Evolutionary conservation across 2,113 vertebrate genomes (phyloP).

Genomic region (Pterocles burchelli): DNA sequence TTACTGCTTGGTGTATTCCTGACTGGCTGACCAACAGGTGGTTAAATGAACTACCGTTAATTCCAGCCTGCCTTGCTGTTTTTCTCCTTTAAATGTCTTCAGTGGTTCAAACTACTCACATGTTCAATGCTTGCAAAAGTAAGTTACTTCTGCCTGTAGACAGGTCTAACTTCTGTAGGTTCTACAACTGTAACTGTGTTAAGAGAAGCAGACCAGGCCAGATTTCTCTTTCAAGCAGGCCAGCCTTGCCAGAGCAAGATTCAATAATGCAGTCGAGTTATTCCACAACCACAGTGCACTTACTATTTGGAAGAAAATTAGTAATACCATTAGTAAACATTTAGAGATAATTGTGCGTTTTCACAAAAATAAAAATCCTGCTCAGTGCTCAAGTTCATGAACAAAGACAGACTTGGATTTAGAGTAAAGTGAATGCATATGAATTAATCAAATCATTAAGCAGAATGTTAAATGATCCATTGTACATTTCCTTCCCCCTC

Average conservation of each 20-base stretch:
- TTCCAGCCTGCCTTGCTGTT: background rate
- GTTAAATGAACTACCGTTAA: background rate
- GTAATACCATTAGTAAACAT: background rate
- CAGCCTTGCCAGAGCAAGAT: background rate
- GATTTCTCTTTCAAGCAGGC: background rate
- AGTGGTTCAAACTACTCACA: background rate
- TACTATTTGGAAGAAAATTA: background rate
- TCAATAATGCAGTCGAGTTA: background rate
- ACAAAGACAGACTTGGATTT: background rate
- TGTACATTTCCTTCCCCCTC: background rate
- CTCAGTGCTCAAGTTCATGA: background rate
- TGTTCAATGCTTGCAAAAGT: background rate
- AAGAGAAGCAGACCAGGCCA: background rate
- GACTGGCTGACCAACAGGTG: background rate
- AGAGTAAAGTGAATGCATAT: background rate
- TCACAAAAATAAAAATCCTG: background rate
- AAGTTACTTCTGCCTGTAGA: background rate
- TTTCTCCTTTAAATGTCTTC: background rate
- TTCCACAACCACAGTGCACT: background rate
- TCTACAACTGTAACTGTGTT: background rate
- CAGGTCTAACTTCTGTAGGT: background rate
- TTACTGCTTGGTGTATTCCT: background rate
- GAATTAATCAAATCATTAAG: background rate
- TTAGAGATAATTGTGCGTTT: background rate
- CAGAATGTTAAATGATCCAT: background rate